Conservation (phyloP, 1,140 invertebrate genomes). For the Rhizoglyphus robini region DNA sequence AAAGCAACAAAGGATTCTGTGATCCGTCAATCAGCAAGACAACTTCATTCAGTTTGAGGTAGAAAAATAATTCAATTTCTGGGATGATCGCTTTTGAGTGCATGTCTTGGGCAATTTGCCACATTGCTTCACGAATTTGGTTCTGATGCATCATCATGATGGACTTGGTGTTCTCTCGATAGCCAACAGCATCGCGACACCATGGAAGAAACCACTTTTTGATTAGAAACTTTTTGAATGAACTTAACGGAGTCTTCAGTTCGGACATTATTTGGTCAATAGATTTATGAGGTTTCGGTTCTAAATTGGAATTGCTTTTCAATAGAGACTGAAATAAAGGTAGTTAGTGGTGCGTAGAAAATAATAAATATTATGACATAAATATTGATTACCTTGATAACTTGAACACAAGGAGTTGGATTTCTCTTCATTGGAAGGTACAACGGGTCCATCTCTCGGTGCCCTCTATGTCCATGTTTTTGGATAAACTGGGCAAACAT, state of each 20-base stretch:
- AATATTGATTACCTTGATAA: no score
- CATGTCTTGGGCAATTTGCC: conserved; percentile 44
- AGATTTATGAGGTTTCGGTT: conserved; percentile 3
- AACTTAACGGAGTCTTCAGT: conserved; percentile 10
- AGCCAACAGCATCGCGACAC: conserved; percentile 44
- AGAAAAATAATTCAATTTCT: conserved; percentile 50
- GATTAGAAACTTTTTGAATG: conserved; percentile 24
- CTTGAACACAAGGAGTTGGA: conserved; percentile 44
- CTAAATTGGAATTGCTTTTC: neutral
- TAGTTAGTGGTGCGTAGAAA: conserved; percentile 33
- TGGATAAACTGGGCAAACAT: conserved; percentile 46
- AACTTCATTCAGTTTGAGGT: no score
- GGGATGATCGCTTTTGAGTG: conserved; percentile 48
- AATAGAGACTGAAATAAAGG: neutral
- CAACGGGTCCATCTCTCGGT: conserved; percentile 56
- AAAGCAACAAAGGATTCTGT: conserved; percentile 42
- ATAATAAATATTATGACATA: no score
- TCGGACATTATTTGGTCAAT: conserved; percentile 18
- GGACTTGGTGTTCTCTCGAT: conserved; percentile 25
- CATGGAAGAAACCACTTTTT: conserved; percentile 42
- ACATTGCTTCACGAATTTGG: conserved; percentile 45
- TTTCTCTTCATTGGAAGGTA: conserved; percentile 51
- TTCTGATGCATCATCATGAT: conserved; percentile 37
- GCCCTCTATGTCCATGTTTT: conserved; percentile 55
- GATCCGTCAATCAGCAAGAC: conserved; percentile 52